These are phyloP conservation scores for Wiebesia pumilae DNA, from an alignment of 1,140 invertebrate genomes.

Conservation along the genomic window DNA sequence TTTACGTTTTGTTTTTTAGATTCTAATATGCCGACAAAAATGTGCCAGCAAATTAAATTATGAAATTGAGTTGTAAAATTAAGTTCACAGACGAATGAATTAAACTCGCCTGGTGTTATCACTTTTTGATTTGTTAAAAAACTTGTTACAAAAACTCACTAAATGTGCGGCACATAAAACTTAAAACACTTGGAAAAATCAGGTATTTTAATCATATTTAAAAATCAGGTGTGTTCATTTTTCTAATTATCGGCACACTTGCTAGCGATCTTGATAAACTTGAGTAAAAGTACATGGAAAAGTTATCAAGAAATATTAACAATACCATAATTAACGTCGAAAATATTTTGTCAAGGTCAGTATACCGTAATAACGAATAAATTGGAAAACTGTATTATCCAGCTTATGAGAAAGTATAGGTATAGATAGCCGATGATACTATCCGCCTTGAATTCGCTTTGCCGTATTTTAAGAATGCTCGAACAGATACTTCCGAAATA, in stretches of 20 bases:
- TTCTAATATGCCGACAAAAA: background rate
- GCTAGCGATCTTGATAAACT: background rate
- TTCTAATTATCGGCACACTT: too few species aligned
- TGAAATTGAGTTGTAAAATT: background rate
- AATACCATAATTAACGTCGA: too few species aligned
- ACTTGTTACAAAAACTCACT: too few species aligned
- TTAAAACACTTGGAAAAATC: too few species aligned
- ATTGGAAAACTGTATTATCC: background rate
- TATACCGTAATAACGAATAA: background rate
- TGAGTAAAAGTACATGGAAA: background rate
- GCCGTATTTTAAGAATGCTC: background rate
- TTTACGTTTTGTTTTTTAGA: background rate
- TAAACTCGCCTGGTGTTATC: background rate
- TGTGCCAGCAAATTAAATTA: background rate
- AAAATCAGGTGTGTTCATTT: too few species aligned
- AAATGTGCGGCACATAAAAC: too few species aligned
- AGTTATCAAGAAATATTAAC: too few species aligned
- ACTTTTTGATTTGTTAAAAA: background rate
- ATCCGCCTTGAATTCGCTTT: background rate
- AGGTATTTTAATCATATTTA: too few species aligned
- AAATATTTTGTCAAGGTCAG: too few species aligned
- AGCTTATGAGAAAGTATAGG: background rate
- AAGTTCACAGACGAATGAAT: background rate
- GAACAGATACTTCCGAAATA: background rate
- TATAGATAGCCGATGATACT: background rate